Percentiles rank a stretch among this genome's conserved stretches.
These are phyloP conservation scores for Calonectris borealis DNA, from an alignment of 2,113 vertebrate genomes.

Conservation along the genomic window DNA sequence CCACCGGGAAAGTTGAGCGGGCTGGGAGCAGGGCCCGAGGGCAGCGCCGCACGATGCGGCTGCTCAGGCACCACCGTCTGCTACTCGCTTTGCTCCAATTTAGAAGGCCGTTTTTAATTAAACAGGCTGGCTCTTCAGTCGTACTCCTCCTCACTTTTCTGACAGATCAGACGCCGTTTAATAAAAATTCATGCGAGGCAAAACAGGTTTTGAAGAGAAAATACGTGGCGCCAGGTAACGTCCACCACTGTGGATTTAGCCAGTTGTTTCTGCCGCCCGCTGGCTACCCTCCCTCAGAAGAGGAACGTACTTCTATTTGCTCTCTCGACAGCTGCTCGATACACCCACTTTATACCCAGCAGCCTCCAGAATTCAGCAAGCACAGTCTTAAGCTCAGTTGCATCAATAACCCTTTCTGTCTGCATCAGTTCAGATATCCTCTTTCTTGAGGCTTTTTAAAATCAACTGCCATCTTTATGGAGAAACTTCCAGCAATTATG, in stretches of 20 bases:
- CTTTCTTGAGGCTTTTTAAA: neutral
- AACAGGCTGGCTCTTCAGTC: accelerated
- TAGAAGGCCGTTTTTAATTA: neutral
- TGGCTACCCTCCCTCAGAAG: neutral
- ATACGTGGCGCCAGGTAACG: neutral
- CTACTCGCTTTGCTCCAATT: accelerated
- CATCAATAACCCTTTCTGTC: neutral
- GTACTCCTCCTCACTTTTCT: neutral
- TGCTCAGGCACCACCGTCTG: neutral
- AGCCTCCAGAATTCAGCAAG: neutral
- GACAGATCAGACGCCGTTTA: too few species aligned
- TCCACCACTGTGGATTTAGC: accelerated
- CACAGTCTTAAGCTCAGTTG: neutral
- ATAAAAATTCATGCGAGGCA: neutral
- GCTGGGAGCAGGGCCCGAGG: neutral
- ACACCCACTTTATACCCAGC: neutral
- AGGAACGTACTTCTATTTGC: neutral
- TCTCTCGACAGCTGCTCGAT: neutral
- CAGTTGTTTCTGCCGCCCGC: neutral
- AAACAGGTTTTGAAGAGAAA: neutral
- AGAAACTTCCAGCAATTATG: neutral
- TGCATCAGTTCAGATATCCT: neutral
- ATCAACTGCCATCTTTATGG: neutral
- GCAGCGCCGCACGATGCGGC: neutral
- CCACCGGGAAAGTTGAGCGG: neutral